These are phyloP conservation scores for Neelides sp. DNA, from an alignment of 1,140 invertebrate genomes.

Conservation along the genomic window DNA sequence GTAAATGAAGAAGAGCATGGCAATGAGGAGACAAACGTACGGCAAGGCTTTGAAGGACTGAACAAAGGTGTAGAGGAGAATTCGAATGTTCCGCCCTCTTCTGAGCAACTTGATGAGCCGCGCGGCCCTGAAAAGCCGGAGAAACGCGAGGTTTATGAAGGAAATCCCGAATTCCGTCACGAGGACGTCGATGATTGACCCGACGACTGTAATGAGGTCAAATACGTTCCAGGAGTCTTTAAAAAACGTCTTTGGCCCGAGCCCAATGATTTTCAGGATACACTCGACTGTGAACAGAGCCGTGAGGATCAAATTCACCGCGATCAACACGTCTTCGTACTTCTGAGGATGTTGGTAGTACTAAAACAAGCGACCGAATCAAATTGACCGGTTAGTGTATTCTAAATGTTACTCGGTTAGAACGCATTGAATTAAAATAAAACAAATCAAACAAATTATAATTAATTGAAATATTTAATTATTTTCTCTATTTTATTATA, in stretches of 20 bases:
- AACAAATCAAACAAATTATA: background rate
- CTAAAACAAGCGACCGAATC: too few relatives aligned
- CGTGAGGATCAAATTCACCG: background rate
- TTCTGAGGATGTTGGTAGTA: background rate
- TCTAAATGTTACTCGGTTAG: too few relatives aligned
- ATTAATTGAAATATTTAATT: too few relatives aligned
- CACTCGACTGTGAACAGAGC: constrained; percentile 10
- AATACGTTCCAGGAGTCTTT: constrained; percentile 41
- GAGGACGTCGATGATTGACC: constrained; percentile 50
- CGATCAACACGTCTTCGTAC: background rate
- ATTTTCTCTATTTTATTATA: too few relatives aligned
- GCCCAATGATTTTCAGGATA: background rate
- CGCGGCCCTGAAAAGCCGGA: constrained; percentile 49
- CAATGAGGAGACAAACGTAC: constrained; percentile 51
- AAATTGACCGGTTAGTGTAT: too few relatives aligned
- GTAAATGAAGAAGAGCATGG: constrained; percentile 56
- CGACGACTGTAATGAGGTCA: constrained; percentile 54
- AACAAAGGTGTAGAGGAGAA: constrained; percentile 51
- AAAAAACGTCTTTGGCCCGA: background rate
- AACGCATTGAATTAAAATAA: too few relatives aligned
- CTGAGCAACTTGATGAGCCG: constrained; percentile 50
- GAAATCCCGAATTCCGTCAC: constrained; percentile 49
- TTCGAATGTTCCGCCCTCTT: constrained; percentile 51
- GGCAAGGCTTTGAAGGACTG: constrained; percentile 53
- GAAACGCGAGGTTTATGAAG: constrained; percentile 47